Base-by-base conservation (phyloP, 1,140 invertebrate genomes). In the Calliopsis andreniformis region DNA sequence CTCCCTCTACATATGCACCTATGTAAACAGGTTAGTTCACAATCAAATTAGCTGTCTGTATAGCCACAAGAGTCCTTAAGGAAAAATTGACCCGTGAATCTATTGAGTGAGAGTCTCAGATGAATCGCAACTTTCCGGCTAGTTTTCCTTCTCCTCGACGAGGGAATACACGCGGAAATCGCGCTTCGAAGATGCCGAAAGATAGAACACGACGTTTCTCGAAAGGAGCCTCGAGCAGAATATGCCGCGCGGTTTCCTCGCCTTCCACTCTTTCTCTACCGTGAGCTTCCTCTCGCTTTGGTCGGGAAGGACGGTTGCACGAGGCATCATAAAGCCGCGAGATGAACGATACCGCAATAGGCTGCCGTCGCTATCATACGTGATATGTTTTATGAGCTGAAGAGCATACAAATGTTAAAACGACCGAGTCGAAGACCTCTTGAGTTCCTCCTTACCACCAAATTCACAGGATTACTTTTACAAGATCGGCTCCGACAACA, bases 301-400 rank as follows among this genome's bases (percentile, higher is more conserved):
- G 66, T 32, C 63, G 53, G 53, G 59, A n/a, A 43, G 42, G 63
- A 64, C 62, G 63, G 49, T 66, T 69, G 64, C 51, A n/a, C 23
- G 32, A 72, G 55, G 64, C 75, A 80, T 70, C 87, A 85, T 88
- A 88, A 88, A 89, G 72, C 81, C 83, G 77, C 73, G 75, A 84
- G 86, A 89, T 86, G 82, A 84, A 87, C 83, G 87, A 87, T 89
- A 88, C 81, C 76, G 79, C 79, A 78, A 80, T 83, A 80, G 71
- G 55, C 53, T 53, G 66, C 61, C 63, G 70, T 39, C 49, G 49
- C 51, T 81, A 76, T 82, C 63, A 59, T 72, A 51, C 68, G 67
- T 64, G 69, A 78, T 80, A 69, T 84, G 80, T 88, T 89, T 89
- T 89, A 89, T 61, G 86, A 84, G 80, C 55, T 51, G 68, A 28